phyloP scores from a whole-genome alignment of 2,888 invertebrate genomes.

The Hyles lineata region DNA sequence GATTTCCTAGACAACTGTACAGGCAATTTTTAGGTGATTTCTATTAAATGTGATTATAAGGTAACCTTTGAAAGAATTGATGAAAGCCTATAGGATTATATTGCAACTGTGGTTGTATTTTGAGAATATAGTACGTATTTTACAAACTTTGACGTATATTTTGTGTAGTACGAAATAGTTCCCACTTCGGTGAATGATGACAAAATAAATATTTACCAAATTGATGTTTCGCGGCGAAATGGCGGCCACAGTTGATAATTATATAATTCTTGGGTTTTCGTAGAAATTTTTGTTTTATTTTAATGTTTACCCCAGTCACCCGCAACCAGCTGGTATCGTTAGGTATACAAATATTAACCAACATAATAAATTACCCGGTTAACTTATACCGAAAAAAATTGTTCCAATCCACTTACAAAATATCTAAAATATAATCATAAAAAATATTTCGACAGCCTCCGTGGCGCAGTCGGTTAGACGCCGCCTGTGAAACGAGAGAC shows the following conservation, averaged over 20 bases:
- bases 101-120: constrained; percentile 33
- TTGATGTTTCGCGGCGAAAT: neutral
- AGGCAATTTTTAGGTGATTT: constrained; percentile 55
- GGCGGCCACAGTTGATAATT: constrained; percentile 14
- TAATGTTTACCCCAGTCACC: constrained; percentile 15
- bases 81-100: constrained; percentile 63
- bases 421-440: no score
- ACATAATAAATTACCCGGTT: neutral
- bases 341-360: neutral
- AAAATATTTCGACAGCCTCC: no score
- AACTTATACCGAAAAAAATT: no score
- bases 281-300: constrained; percentile 40
- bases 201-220: neutral
- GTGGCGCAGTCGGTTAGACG: no score
- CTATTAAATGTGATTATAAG: constrained; percentile 50
- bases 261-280: constrained; percentile 58
- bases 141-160: neutral
- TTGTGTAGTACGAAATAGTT: neutral
- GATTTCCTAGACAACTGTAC: constrained; percentile 68
- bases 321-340: no score
- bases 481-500: no score
- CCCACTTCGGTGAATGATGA: neutral
- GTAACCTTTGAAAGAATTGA: constrained; percentile 61
- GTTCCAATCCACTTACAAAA: no score
- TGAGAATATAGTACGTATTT: neutral